A percentile compares a stretch with the other conserved stretches of the same genome.
Evolutionary conservation across 2,888 invertebrate genomes (phyloP).

Genomic region (Rhagophthalmus giganteus): DNA sequence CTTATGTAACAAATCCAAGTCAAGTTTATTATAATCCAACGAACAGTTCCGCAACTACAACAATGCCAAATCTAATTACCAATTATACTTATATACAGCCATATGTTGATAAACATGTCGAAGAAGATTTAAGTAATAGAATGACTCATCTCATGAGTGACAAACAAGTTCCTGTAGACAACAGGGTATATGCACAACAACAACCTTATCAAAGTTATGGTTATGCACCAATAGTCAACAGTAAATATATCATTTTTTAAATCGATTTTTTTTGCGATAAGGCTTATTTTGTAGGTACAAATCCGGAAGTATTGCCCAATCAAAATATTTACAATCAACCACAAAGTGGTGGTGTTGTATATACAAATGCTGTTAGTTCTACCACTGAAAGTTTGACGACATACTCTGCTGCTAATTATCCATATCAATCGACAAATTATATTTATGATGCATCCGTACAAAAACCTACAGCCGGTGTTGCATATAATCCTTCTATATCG

Average conservation of each 20-base stretch:
- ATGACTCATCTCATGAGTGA: conserved; percentile 37
- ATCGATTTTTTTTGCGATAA: too few relatives aligned
- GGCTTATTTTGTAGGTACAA: background rate
- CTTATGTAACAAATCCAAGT: conserved; percentile 23
- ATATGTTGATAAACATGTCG: conserved; percentile 29
- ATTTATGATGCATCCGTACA: background rate
- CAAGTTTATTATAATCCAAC: conserved; percentile 27
- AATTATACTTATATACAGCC: conserved; percentile 16
- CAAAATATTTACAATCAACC: conserved; percentile 6
- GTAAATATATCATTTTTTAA: background rate
- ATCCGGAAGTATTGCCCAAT: conserved; percentile 1
- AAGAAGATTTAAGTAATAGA: conserved; percentile 35
- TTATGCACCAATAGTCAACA: background rate
- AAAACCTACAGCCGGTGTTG: conserved; percentile 2
- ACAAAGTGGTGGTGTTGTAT: background rate
- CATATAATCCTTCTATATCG: background rate
- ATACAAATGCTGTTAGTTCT: background rate
- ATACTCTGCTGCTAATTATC: conserved; percentile 1
- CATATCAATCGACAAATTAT: conserved; percentile 7
- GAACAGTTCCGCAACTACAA: conserved; percentile 9
- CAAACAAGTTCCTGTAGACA: conserved; percentile 5
- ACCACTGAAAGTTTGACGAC: too few relatives aligned
- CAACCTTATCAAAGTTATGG: background rate
- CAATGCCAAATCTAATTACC: conserved; percentile 8
- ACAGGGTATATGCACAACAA: too few relatives aligned